Evolutionary conservation across 2,888 invertebrate genomes (phyloP).

Genomic region (Stegophylla sp.): DNA sequence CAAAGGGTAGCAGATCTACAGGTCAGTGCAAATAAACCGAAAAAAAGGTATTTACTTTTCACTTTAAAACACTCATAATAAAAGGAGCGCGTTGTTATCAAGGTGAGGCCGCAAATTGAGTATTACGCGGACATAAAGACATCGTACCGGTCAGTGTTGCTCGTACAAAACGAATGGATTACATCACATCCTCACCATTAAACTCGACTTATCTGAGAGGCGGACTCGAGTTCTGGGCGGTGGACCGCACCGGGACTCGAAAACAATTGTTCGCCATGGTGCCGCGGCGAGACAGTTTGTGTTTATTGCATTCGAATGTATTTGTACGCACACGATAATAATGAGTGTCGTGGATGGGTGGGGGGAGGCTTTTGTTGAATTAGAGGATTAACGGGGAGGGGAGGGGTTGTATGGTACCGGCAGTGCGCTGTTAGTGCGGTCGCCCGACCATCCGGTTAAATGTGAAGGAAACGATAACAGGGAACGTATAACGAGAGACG

Average conservation of each 20-base stretch:
- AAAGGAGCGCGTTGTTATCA: too few species aligned
- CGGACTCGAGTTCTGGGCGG: too few species aligned
- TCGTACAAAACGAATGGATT: slow-evolving; percentile 5
- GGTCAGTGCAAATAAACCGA: too few species aligned
- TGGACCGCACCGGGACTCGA: not conserved
- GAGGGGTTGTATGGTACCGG: slow-evolving; percentile 12
- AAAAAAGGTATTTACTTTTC: too few species aligned
- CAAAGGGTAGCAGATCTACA: too few species aligned
- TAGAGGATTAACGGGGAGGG: slow-evolving; percentile 42
- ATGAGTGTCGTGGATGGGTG: too few species aligned
- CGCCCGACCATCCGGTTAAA: slow-evolving; percentile 44
- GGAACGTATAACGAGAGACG: slow-evolving; percentile 14
- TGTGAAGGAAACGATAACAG: slow-evolving; percentile 55
- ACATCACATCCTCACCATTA: not conserved
- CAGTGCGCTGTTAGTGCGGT: slow-evolving; percentile 5
- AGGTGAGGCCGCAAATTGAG: too few species aligned
- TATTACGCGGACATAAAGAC: too few species aligned
- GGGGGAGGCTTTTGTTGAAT: slow-evolving; percentile 25
- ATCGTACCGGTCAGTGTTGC: not conserved
- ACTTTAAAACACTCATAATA: too few species aligned
- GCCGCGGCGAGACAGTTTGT: too few species aligned
- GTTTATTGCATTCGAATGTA: not conserved
- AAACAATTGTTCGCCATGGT: slow-evolving; percentile 16
- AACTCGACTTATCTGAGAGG: not conserved
- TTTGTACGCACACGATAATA: not conserved